A percentile compares a stretch with the other conserved stretches of the same genome.
Evolutionary conservation across 2,113 vertebrate genomes (phyloP).

Genomic region (Micromys minutus): DNA sequence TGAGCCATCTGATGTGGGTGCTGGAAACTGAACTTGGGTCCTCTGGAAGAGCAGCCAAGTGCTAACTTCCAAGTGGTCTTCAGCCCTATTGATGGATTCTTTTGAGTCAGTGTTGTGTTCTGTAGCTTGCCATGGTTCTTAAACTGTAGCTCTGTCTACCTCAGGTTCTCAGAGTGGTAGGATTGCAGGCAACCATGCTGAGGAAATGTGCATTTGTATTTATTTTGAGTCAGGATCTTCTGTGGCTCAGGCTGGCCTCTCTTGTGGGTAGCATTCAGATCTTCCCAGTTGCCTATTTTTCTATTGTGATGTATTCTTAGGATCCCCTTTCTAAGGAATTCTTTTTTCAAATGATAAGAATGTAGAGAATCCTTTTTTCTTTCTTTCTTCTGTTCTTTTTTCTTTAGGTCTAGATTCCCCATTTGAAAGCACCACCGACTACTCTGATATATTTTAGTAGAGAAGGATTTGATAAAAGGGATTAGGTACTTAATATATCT

Average conservation of each 20-base stretch:
- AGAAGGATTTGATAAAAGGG: slow-evolving; percentile 20
- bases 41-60: neutral
- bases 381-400: neutral
- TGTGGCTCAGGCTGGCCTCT: neutral
- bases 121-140: neutral
- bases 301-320: neutral
- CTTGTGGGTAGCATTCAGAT: neutral
- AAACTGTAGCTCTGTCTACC: neutral
- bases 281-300: neutral
- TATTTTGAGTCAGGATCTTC: neutral
- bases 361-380: neutral
- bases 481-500: slow-evolving; percentile 34
- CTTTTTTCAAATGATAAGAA: neutral
- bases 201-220: neutral
- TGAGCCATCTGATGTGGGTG: neutral
- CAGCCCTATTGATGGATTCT: neutral
- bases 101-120: neutral
- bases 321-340: neutral
- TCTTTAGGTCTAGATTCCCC: slow-evolving; percentile 20
- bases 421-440: neutral
- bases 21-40: neutral
- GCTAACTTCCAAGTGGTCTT: neutral
- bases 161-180: neutral
- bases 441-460: neutral
- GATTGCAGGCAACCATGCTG: neutral